Evolutionary conservation across 2,888 invertebrate species (phyloP), one percentile per base, ranked within the genome.

Genomic region (Synergus itoensis): DNA sequence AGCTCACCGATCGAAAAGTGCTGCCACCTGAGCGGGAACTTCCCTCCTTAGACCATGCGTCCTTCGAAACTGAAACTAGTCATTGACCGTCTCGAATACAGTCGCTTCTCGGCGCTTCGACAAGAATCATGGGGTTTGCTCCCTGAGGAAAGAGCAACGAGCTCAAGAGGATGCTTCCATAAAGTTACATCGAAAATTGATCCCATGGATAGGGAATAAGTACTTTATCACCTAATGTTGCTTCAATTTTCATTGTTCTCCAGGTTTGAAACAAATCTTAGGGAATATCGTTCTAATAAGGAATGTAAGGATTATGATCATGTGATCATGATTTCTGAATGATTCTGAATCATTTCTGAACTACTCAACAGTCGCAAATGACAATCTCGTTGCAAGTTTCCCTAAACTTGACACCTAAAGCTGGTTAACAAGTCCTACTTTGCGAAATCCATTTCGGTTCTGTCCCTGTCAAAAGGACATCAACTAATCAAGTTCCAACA

Each of bases 21-120:
- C 91, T 92, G 92, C 92, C 91, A 91, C 90, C 91, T 92, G 89
- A 87, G 87, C 87, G 84, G 83, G 36, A 85, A 81, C 83, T 86
- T 84, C 83, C 81, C 67, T 83, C 84, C 84, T 84, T 80, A 83
- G 80, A 60, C 63, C 77, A 78, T 76, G 76, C 67, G 40, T 63
- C 77, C 83, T 83, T 78, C 80, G 81, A 84, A 84, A 60, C 53
- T 78, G 73, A 41, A 80, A 78, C 82, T 80, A 80, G 83, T 84
- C 83, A 79, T 80, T 85, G 82, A 82, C 82, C 77, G 84, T 84
- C 81, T 81, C 48, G 78, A 43, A 41, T 63, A 45, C 57, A 79
- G 65, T 78, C 80, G 63, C 36, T 12, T 16, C 75, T 48, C 28
- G 14, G 36, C 76, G 76, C 18, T 63, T 76, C 60, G 65, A 12